These are phyloP conservation scores for Vicugna pacos DNA, from an alignment of 2,113 vertebrate genomes.

Conservation along the genomic window DNA sequence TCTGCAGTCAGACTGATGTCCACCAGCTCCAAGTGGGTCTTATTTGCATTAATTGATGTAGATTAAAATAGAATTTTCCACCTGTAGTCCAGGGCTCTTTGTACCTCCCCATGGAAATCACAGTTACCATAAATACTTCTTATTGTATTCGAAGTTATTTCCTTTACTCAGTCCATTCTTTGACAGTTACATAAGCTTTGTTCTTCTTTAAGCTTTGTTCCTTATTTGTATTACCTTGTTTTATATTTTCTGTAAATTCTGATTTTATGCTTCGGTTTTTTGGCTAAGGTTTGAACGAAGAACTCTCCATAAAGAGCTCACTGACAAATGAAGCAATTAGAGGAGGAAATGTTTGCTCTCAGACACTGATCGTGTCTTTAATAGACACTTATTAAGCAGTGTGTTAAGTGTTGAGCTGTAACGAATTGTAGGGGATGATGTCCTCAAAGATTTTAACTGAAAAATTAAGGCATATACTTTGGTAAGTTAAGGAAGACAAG, in stretches of 20 bases:
- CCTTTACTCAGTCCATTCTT: neutral
- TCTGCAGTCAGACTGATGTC: neutral
- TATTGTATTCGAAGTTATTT: neutral
- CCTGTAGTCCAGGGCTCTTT: neutral
- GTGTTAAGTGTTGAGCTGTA: neutral
- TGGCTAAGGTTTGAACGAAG: neutral
- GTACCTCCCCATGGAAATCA: neutral
- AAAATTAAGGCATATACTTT: neutral
- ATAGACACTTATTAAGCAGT: neutral
- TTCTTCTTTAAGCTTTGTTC: neutral
- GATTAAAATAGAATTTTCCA: neutral
- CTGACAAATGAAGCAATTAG: neutral
- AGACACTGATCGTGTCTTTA: neutral
- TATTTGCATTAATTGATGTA: neutral
- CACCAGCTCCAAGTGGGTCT: neutral
- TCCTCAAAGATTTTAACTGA: neutral
- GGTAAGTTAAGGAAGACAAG: neutral
- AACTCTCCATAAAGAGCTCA: neutral
- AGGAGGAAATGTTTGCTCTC: neutral
- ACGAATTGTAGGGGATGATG: neutral
- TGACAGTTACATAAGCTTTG: neutral
- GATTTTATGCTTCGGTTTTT: neutral
- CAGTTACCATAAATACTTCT: neutral
- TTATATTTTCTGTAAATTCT: constrained; percentile 35
- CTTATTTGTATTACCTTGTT: neutral